Evolutionary conservation across 2,888 invertebrate species (phyloP).

Genomic region (Galerucella calmariensis): DNA sequence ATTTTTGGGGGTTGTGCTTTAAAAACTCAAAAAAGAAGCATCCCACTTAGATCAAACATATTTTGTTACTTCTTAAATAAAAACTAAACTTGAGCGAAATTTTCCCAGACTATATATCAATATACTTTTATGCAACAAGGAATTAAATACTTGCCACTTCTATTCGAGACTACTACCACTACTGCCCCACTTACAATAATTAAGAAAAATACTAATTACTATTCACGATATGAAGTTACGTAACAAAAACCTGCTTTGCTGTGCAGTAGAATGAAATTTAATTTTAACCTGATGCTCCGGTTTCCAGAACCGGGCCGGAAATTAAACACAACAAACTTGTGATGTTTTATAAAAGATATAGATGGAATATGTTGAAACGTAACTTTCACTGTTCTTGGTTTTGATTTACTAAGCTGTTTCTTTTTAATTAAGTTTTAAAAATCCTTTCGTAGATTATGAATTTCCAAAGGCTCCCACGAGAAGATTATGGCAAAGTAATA

Average conservation of each 20-base stretch:
- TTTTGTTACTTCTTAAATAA: no score
- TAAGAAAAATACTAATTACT: slow-evolving; percentile 26
- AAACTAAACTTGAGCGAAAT: not conserved
- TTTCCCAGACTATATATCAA: not conserved
- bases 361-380: not conserved
- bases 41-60: no score
- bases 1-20: no score
- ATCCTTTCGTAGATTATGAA: no score
- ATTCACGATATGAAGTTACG: slow-evolving; percentile 8
- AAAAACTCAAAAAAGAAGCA: no score
- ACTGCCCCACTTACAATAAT: slow-evolving; percentile 26
- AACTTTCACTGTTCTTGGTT: slow-evolving; percentile 16
- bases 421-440: no score
- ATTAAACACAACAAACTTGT: not conserved
- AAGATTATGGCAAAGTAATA: no score
- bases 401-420: no score
- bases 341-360: slow-evolving; percentile 13
- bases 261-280: slow-evolving; percentile 7
- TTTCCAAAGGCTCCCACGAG: no score
- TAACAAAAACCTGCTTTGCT: slow-evolving; percentile 13
- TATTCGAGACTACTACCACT: slow-evolving; percentile 10
- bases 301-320: slow-evolving; percentile 23
- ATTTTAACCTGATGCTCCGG: slow-evolving; percentile 27
- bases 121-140: slow-evolving; percentile 20
- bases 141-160: not conserved